Evolutionary conservation across 2,888 invertebrate genomes (phyloP).

Genomic region (Drosophila suboccidentalis): DNA sequence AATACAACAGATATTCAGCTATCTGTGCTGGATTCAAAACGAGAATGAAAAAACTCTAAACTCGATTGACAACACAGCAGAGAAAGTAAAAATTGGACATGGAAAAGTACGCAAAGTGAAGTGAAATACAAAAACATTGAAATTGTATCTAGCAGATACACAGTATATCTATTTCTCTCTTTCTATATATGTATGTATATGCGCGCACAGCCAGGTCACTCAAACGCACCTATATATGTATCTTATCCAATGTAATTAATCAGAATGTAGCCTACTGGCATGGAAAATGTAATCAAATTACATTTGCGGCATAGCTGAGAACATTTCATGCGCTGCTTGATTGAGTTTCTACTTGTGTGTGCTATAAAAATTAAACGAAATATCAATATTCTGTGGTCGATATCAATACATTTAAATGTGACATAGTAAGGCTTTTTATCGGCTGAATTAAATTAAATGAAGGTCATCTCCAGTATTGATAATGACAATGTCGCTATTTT

Average conservation of each 20-base stretch:
- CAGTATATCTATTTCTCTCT: background rate
- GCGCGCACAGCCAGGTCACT: background rate
- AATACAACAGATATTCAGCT: slow-evolving; percentile 9
- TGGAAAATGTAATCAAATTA: slow-evolving; percentile 43
- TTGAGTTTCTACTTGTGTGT: slow-evolving; percentile 21
- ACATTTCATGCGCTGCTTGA: slow-evolving; percentile 12
- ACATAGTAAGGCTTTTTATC: background rate
- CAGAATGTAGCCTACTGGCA: slow-evolving; percentile 37
- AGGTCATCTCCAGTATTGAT: background rate
- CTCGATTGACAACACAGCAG: slow-evolving; percentile 47
- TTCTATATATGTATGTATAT: background rate
- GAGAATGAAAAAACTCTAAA: slow-evolving; percentile 18
- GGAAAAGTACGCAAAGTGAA: slow-evolving; percentile 10
- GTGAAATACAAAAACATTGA: slow-evolving; percentile 19
- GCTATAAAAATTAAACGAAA: slow-evolving; percentile 4
- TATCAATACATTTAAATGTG: background rate
- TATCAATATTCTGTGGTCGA: background rate
- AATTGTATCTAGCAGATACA: slow-evolving; percentile 24
- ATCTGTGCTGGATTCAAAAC: slow-evolving; percentile 24
- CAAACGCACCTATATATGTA: background rate
- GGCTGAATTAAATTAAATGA: no score
- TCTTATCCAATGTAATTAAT: slow-evolving; percentile 45
- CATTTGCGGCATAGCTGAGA: slow-evolving; percentile 21
- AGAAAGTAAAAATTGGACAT: slow-evolving; percentile 34
- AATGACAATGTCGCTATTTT: background rate